These are phyloP conservation scores for Tridacna gigas DNA, from an alignment of 2,888 invertebrate genomes.

Conservation along the genomic window DNA sequence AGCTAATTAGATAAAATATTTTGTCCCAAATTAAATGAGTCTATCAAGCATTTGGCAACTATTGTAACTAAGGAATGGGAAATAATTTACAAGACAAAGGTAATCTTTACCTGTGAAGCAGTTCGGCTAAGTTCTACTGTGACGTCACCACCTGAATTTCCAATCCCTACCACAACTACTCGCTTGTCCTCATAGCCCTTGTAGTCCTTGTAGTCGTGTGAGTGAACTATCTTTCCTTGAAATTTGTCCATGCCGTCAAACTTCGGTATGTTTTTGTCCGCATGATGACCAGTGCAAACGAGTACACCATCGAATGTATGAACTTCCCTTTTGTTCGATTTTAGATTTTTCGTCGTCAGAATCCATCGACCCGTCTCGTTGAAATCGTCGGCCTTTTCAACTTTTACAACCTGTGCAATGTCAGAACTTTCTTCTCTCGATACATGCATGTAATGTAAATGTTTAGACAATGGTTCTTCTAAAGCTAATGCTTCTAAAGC, in stretches of 20 bases:
- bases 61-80: too few relatives aligned
- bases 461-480: too few relatives aligned
- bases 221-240: slow-evolving; percentile 77
- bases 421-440: too few relatives aligned
- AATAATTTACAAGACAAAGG: too few relatives aligned
- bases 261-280: slow-evolving; percentile 68
- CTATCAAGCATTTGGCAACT: too few relatives aligned
- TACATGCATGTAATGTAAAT: too few relatives aligned
- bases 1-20: too few relatives aligned
- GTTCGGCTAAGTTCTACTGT: slow-evolving; percentile 84
- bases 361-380: slow-evolving; percentile 78
- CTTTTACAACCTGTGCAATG: slow-evolving; percentile 28
- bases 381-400: slow-evolving; percentile 32
- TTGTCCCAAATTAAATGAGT: too few relatives aligned
- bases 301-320: slow-evolving; percentile 77
- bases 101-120: slow-evolving; percentile 80
- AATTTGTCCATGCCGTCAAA: slow-evolving; percentile 76
- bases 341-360: slow-evolving; percentile 69
- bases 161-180: slow-evolving; percentile 86
- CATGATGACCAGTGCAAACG: slow-evolving; percentile 81
- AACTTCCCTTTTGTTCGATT: slow-evolving; percentile 59
- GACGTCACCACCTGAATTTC: slow-evolving; percentile 86
- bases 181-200: slow-evolving; percentile 79
- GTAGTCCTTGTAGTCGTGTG: slow-evolving; percentile 78
- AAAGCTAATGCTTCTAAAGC: too few relatives aligned